Base-by-base conservation (phyloP, 2,888 invertebrate genomes). In the Aphelenchoides bicaudatus region DNA sequence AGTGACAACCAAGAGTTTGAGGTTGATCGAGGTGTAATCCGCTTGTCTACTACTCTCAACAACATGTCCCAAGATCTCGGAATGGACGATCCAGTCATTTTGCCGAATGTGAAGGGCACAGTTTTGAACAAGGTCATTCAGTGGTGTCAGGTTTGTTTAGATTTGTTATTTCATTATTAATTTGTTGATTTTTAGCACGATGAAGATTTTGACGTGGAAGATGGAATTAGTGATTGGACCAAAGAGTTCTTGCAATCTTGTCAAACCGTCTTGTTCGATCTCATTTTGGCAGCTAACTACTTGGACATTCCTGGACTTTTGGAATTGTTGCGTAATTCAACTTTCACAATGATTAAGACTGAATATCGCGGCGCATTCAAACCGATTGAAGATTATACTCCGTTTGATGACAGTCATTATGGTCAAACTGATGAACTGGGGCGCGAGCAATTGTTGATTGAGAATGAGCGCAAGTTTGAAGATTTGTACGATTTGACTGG, bases 241-340 rank as follows among this genome's bases (percentile, higher is more conserved):
- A 91, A 92, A 0, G 96, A 98, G 80, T 98, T 98, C 79, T 83
- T 98, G 6, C 96, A 98, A 85, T 94, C 96, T 30, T 93, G 94
- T 80, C 93, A 94, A 80, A 92, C 91, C 61, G 94, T 93, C 1
- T 83, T 96, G 13, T 94, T 93, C 80, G 94, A 94, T 82, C 83
- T 96, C 39, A 94, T 96, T 75, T 82, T 96, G 79, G 83, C 84
- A 78, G 46, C 82, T 21, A 82, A 82, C 70, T 82, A 82, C 63
- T 71, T 82, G 56, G 82, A 82, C 67, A 82, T 82, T 59, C 59
- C 64, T 27, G 76, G 77, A 27, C 84, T 98, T 58, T 82, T 96
- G 74, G 94, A 96, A 82, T 94, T 96, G 0, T 92, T 94, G 0
- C 98, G 96, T 83, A 98, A 98, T 82, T 82, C 82, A n/a, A 83